Base-by-base conservation (phyloP, 2,888 invertebrate genomes). In the Epirrhoe alternata region DNA sequence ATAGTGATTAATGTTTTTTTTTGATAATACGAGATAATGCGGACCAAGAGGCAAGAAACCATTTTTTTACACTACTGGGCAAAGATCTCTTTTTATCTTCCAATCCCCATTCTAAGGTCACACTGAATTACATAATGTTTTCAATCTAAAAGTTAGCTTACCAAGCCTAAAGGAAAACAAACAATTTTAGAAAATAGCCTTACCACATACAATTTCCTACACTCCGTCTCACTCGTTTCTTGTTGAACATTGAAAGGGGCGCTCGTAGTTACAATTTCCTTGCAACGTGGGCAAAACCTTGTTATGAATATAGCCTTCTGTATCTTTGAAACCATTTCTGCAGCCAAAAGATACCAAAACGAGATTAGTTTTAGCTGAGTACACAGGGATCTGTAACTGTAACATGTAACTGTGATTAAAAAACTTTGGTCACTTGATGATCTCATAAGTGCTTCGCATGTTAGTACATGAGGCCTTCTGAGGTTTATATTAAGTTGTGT, bases 281-380 rank as follows among this genome's bases (percentile, higher is more conserved):
- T 53, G 56, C 56, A 54, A 24, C 35, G 66, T 42, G 66, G 63
- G 63, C 55, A 62, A 45, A 52, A 64, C 52, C 64, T 64, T 57
- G 68, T 68, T 68, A 68, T 61, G 68, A 64, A 64, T 68, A 64
- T 64, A 71, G 68, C 73, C 52, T 47, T 59, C 59, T 60, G 62
- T 80, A 80, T 77, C 78, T 80, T 74, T 74, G 75, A 76, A 72
- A 69, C 69, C 70, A 76, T 75, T 69, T 61, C 66, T 66, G 74
- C 73, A 74, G 78, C 81, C 80, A 75, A 78, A 79, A 82, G 82
- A 86, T 84, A 79, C 75, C 78, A 71, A 74, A 74, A 74, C 74
- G 70, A 86, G 87, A 86, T 88, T 83, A 86, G 82, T 77, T 73
- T 12, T 42, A 42, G 38, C 12, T 12, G 38, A 12, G 38, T 42